Evolutionary conservation across 2,797 vertebrate genomes (phyloP).

Genomic region (Amblyraja radiata): DNA sequence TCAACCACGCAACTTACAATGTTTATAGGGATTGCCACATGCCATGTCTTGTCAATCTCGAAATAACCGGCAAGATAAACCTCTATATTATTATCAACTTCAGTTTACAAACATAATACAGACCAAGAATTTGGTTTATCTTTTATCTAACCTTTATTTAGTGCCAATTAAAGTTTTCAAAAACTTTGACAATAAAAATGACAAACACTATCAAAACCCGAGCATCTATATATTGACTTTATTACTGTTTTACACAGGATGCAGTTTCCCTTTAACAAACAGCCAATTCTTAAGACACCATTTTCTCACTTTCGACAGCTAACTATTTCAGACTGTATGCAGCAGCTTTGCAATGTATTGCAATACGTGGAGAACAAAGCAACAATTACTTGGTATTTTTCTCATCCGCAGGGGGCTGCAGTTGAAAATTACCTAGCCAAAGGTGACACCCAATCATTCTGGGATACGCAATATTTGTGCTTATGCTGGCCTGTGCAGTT

Average conservation of each 20-base stretch:
- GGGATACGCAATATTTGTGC: conserved; percentile 67
- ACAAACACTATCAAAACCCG: background rate
- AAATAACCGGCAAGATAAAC: background rate
- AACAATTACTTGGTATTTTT: conserved; percentile 49
- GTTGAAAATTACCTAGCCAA: conserved; percentile 72
- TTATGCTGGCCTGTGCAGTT: conserved; percentile 54
- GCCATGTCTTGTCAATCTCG: background rate
- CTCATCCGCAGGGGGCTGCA: conserved; percentile 43
- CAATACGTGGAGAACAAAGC: conserved; percentile 52
- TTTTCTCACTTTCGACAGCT: conserved; percentile 82
- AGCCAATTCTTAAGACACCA: conserved; percentile 77
- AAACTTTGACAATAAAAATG: background rate
- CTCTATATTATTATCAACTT: background rate
- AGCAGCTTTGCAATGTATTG: conserved; percentile 53
- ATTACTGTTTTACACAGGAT: conserved; percentile 44
- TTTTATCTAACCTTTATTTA: background rate
- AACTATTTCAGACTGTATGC: conserved; percentile 58
- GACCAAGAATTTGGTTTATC: background rate
- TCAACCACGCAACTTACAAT: background rate
- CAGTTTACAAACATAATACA: background rate
- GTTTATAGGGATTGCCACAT: background rate
- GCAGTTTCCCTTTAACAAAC: conserved; percentile 54
- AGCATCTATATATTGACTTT: conserved; percentile 11
- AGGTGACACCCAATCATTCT: conserved; percentile 79
- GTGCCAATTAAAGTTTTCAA: background rate